Conservation (phyloP, 2,113 vertebrate genomes). For the Coptodon bakossiorum region DNA sequence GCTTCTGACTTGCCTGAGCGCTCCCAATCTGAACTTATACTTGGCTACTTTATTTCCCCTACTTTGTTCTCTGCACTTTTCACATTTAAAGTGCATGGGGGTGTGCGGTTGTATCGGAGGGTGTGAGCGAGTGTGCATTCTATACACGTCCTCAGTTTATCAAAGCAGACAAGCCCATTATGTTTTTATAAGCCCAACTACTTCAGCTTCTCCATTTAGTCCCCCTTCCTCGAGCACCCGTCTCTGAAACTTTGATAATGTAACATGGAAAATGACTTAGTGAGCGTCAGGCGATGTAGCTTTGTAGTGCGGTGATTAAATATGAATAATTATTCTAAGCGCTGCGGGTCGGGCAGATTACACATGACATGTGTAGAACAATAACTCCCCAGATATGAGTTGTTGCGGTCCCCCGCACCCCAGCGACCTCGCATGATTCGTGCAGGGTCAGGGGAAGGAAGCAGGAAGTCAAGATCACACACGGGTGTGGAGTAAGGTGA, state of each 20-base stretch:
- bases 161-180: conserved; percentile 74
- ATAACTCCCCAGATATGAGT: conserved; percentile 64
- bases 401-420: conserved; percentile 24
- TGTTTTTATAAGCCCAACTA: conserved; percentile 79
- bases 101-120: background rate
- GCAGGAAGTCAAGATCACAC: background rate
- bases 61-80: conserved; percentile 43
- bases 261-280: conserved; percentile 80
- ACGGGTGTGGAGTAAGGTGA: background rate
- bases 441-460: conserved; percentile 13
- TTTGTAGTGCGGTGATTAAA: conserved; percentile 68
- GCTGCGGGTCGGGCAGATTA: conserved; percentile 67
- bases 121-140: conserved; percentile 49
- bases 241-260: conserved; percentile 78
- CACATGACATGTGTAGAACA: conserved; percentile 74
- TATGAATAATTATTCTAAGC: conserved; percentile 77
- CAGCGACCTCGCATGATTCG: conserved; percentile 17
- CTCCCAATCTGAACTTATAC: conserved; percentile 16
- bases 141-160: conserved; percentile 65
- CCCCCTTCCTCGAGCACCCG: conserved; percentile 53
- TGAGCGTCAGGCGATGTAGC: conserved; percentile 59
- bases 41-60: conserved; percentile 18
- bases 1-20: background rate
- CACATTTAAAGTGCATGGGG: conserved; percentile 13
- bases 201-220: conserved; percentile 76